A percentile compares a stretch with the other conserved stretches of the same genome.
These are phyloP conservation scores for Amia ocellicauda DNA, from an alignment of 2,113 vertebrate species.

Conservation along the genomic window DNA sequence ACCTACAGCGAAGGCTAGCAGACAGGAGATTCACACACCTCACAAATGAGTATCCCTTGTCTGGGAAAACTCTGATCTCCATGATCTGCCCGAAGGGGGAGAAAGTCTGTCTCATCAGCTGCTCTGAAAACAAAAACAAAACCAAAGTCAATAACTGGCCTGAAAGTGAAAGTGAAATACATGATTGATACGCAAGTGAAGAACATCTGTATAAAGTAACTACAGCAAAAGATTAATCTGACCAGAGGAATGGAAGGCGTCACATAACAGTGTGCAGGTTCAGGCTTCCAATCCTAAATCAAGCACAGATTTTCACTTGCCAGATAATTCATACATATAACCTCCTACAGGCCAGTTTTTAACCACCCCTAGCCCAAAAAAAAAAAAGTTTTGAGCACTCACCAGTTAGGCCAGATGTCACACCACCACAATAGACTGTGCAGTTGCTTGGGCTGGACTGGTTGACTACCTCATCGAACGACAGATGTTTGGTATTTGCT, in stretches of 20 bases:
- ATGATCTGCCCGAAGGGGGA: slow-evolving; percentile 95
- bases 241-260: too few species aligned
- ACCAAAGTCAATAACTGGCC: too few species aligned
- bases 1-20: not conserved
- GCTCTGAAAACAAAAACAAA: slow-evolving; percentile 68
- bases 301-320: too few species aligned
- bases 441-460: slow-evolving; percentile 97
- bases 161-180: too few species aligned
- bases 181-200: too few species aligned
- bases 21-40: slow-evolving; percentile 61
- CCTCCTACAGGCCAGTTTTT: too few species aligned
- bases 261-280: too few species aligned
- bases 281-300: too few species aligned
- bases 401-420: slow-evolving; percentile 93
- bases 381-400: slow-evolving; percentile 17
- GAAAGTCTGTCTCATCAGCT: slow-evolving; percentile 98
- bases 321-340: too few species aligned
- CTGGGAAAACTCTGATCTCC: slow-evolving; percentile 96
- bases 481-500: slow-evolving; percentile 89
- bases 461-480: slow-evolving; percentile 92
- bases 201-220: too few species aligned
- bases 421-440: slow-evolving; percentile 94
- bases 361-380: too few species aligned
- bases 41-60: slow-evolving; percentile 97
- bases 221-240: too few species aligned